phyloP scores from a whole-genome alignment of 2,113 vertebrate genomes.

The Anarrhichthys ocellatus region DNA sequence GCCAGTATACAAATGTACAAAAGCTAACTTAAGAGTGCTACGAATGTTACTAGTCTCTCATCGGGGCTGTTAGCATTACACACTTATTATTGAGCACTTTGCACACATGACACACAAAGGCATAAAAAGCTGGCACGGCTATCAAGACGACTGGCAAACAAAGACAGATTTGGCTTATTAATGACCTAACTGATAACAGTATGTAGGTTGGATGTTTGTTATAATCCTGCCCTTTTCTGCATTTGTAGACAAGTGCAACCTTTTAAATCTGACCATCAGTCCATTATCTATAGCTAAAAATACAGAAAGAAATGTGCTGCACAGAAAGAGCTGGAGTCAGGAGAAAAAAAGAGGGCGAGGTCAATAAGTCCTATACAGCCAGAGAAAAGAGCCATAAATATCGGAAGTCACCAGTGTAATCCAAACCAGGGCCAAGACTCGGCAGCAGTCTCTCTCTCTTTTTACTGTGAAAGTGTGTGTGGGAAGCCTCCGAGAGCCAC shows the following conservation, averaged over 20 bases:
- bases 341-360: not conserved
- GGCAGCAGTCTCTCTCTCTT: conserved; percentile 39
- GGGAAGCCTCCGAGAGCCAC: conserved; percentile 22
- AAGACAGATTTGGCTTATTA: conserved; percentile 17
- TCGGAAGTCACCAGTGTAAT: conserved; percentile 46
- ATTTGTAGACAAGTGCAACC: conserved; percentile 32
- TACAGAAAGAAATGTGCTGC: conserved; percentile 41
- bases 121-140: conserved; percentile 35
- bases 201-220: conserved; percentile 12
- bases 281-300: conserved; percentile 22
- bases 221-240: conserved; percentile 7
- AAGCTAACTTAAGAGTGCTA: conserved; percentile 27
- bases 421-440: conserved; percentile 38
- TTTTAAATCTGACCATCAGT: conserved; percentile 7
- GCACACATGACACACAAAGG: conserved; percentile 26
- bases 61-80: conserved; percentile 33
- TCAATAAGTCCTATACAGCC: conserved; percentile 48
- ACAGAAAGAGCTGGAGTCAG: conserved; percentile 33
- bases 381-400: conserved; percentile 57
- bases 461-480: conserved; percentile 28
- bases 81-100: conserved; percentile 24
- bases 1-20: conserved; percentile 63
- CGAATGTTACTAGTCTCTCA: conserved; percentile 1
- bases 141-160: conserved; percentile 10
- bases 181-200: not conserved